phyloP scores from a whole-genome alignment of 2,888 invertebrate genomes.

The Cheilosia soror region DNA sequence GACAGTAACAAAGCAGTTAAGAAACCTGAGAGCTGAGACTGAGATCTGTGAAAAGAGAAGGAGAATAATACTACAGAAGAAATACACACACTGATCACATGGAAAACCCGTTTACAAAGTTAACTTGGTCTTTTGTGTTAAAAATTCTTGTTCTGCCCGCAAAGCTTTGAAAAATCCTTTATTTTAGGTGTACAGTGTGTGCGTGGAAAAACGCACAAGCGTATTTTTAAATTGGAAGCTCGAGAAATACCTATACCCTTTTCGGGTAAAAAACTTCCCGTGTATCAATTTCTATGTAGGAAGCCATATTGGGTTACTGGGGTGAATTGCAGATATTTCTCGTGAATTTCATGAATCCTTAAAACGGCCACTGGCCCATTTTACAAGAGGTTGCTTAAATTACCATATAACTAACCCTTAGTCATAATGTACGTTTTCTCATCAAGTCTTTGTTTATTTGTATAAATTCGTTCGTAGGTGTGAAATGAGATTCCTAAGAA shows the following conservation, averaged over 20 bases:
- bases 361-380: not conserved
- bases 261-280: constrained; percentile 29
- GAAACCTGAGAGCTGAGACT: constrained; percentile 55
- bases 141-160: constrained; percentile 57
- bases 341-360: constrained; percentile 16
- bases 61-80: constrained; percentile 39
- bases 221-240: constrained; percentile 29
- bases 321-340: constrained; percentile 24
- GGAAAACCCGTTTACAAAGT: constrained; percentile 63
- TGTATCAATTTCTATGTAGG: constrained; percentile 61
- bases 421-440: constrained; percentile 6
- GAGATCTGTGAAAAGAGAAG: constrained; percentile 48
- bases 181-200: not conserved
- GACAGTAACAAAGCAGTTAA: constrained; percentile 59
- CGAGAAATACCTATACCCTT: not conserved
- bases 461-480: constrained; percentile 7
- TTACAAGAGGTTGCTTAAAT: no score
- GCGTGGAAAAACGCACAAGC: not conserved
- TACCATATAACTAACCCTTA: not conserved
- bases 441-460: constrained; percentile 25
- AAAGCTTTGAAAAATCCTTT: constrained; percentile 27
- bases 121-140: constrained; percentile 51
- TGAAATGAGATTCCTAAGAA: constrained; percentile 48
- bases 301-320: constrained; percentile 68
- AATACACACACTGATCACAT: constrained; percentile 51